Percentiles rank a stretch among this genome's conserved stretches.
Evolutionary conservation across 2,113 vertebrate genomes (phyloP).

Genomic region (Festucalex cinctus): DNA sequence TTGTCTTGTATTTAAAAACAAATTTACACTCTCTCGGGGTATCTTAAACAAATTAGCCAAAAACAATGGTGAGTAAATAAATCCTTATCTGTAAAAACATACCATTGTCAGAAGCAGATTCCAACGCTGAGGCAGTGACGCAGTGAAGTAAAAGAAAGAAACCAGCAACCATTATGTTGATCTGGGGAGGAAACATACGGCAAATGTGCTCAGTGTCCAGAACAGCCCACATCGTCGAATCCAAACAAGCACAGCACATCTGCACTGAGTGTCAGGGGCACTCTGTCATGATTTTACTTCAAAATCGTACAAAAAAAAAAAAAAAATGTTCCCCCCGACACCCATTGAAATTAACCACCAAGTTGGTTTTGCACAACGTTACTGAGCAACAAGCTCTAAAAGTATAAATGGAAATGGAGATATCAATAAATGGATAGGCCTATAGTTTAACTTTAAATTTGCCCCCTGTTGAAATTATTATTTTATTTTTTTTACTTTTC

Average conservation of each 20-base stretch:
- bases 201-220: conserved; percentile 5
- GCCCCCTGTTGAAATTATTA: too few species aligned
- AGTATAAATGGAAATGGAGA: too few species aligned
- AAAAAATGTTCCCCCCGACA: too few species aligned
- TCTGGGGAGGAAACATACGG: conserved; percentile 41
- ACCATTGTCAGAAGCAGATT: conserved; percentile 37
- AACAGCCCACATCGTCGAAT: conserved; percentile 17
- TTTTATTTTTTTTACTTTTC: too few species aligned
- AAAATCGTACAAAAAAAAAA: not conserved
- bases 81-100: not conserved
- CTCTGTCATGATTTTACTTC: not conserved
- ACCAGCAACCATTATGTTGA: conserved; percentile 41
- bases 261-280: conserved; percentile 4
- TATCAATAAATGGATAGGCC: too few species aligned
- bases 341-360: too few species aligned
- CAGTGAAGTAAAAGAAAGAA: conserved; percentile 27
- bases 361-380: too few species aligned
- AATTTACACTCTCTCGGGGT: not conserved
- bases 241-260: conserved; percentile 42
- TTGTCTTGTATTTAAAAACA: not conserved
- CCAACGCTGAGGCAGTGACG: conserved; percentile 16
- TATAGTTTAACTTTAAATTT: too few species aligned
- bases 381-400: too few species aligned
- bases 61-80: not conserved
- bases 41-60: not conserved